Evolutionary conservation across 2,113 vertebrate genomes (phyloP).

Genomic region (Taxidea taxus): DNA sequence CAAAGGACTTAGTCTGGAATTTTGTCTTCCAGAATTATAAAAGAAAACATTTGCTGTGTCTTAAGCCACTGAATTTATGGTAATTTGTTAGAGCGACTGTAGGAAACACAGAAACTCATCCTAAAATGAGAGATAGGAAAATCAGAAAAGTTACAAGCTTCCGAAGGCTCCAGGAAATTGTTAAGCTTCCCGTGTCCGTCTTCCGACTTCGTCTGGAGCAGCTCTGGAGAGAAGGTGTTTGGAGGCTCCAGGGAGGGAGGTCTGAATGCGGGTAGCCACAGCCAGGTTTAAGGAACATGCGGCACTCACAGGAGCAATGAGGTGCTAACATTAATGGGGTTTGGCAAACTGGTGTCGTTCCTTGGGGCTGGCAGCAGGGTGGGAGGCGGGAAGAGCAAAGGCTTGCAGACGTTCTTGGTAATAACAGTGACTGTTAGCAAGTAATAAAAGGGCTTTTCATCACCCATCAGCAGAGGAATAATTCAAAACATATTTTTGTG

Average conservation of each 20-base stretch:
- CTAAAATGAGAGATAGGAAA: background rate
- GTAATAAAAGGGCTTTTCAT: constrained; percentile 34
- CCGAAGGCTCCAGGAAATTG: background rate
- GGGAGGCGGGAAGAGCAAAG: background rate
- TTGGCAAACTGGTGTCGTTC: background rate
- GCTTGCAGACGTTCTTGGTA: background rate
- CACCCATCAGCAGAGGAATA: background rate
- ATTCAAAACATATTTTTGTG: constrained; percentile 34
- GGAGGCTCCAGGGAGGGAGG: background rate
- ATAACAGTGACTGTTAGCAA: background rate
- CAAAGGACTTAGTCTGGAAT: background rate
- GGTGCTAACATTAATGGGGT: background rate
- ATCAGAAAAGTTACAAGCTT: background rate
- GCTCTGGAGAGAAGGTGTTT: background rate
- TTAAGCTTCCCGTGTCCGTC: background rate
- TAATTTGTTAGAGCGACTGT: background rate
- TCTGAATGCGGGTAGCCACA: background rate
- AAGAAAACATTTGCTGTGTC: background rate
- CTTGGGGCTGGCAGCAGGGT: background rate
- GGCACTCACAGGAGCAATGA: background rate
- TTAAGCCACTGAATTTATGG: background rate
- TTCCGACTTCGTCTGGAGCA: background rate
- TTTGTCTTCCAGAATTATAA: background rate
- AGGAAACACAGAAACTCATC: background rate
- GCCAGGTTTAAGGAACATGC: background rate